phyloP scores from a whole-genome alignment of 2,113 vertebrate genomes.

The Odontesthes bonariensis region DNA sequence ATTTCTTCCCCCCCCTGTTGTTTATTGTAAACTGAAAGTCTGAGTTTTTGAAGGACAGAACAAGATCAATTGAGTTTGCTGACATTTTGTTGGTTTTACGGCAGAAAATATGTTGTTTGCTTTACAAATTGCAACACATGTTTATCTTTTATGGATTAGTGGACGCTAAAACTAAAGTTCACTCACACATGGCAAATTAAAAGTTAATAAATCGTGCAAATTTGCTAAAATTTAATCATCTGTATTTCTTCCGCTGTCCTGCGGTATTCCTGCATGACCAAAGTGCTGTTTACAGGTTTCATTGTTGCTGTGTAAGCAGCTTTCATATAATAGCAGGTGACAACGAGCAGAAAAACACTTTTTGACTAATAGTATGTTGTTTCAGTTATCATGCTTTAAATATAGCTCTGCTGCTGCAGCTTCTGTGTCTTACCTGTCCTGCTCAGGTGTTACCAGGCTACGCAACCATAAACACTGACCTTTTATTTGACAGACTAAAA shows the following conservation, averaged over 20 bases:
- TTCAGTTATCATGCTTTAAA: not conserved
- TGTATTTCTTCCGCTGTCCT: not conserved
- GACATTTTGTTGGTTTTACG: not conserved
- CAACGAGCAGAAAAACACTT: not conserved
- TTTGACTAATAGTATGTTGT: not conserved
- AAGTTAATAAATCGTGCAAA: not conserved
- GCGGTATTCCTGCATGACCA: conserved; percentile 19
- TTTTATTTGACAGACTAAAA: conserved; percentile 64
- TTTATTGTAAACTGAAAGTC: not conserved
- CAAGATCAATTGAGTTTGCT: too few species aligned
- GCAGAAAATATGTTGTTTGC: not conserved
- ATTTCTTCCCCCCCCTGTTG: not conserved
- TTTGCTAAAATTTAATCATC: not conserved
- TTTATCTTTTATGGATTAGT: not conserved
- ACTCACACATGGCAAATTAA: not conserved
- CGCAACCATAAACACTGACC: conserved; percentile 32
- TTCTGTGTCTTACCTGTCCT: not conserved
- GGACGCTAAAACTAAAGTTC: not conserved
- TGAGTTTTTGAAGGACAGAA: too few species aligned
- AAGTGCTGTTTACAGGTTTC: conserved; percentile 37
- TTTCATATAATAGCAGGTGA: conserved; percentile 23
- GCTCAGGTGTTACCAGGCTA: not conserved
- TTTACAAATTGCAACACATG: not conserved
- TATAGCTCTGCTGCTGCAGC: not conserved
- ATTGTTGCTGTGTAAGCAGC: conserved; percentile 48